Evolutionary conservation across 2,888 invertebrate genomes (phyloP).

Genomic region (Chalcosyrphus nemorum): DNA sequence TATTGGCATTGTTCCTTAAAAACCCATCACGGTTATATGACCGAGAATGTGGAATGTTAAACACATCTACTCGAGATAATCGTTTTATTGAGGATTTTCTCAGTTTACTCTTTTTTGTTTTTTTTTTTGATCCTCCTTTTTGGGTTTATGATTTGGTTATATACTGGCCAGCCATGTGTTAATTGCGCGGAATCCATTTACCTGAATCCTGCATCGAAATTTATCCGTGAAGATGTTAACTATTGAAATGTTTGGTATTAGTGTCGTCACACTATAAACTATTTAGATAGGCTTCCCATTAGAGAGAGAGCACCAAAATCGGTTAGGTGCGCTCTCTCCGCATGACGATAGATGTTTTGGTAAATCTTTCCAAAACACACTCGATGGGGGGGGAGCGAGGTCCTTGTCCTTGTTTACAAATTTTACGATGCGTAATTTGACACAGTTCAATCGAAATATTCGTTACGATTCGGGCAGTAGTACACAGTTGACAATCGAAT

Average conservation of each 20-base stretch:
- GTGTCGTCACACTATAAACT: conserved; percentile 66
- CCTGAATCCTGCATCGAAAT: conserved; percentile 11
- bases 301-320: conserved; percentile 42
- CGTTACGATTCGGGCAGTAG: conserved; percentile 8
- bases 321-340: conserved; percentile 65
- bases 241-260: conserved; percentile 52
- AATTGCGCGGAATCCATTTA: conserved; percentile 54
- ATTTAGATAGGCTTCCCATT: conserved; percentile 66
- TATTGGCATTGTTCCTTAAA: conserved; percentile 57
- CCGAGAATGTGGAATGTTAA: conserved; percentile 57
- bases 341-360: conserved; percentile 52
- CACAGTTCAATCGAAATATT: conserved; percentile 18
- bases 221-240: conserved; percentile 61
- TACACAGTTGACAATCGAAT: conserved; percentile 28
- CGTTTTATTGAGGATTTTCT: conserved; percentile 70
- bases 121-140: conserved; percentile 1
- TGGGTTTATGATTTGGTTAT: conserved; percentile 53
- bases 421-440: conserved; percentile 62
- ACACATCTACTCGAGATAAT: conserved; percentile 61
- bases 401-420: conserved; percentile 66
- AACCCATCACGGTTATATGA: conserved; percentile 58
- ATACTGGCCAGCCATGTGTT: conserved; percentile 40
- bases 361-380: conserved; percentile 55
- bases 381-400: conserved; percentile 53
- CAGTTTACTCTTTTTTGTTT: conserved; percentile 2